Evolutionary conservation across 2,113 vertebrate genomes (phyloP).

Genomic region (Butorides virescens): DNA sequence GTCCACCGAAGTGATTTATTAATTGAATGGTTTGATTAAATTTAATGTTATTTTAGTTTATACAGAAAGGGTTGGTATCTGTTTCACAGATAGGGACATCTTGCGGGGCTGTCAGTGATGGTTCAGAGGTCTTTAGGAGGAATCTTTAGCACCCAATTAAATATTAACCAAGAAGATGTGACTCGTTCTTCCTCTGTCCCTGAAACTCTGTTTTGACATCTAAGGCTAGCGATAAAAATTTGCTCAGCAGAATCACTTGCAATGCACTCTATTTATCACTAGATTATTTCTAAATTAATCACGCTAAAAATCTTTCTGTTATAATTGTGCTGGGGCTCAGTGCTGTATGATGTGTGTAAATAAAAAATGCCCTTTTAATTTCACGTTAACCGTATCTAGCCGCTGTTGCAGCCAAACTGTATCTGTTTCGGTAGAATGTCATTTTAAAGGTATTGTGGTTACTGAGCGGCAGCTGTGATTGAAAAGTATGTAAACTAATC

Average conservation of each 20-base stretch:
- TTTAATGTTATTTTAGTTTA: constrained; percentile 75
- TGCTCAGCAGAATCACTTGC: constrained; percentile 38
- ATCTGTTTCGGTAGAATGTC: constrained; percentile 75
- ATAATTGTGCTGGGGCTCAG: constrained; percentile 55
- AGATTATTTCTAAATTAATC: constrained; percentile 67
- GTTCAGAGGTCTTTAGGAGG: constrained; percentile 65
- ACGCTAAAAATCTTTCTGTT: constrained; percentile 41
- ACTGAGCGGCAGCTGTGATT: constrained; percentile 80
- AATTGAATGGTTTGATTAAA: constrained; percentile 80
- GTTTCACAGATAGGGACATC: constrained; percentile 55
- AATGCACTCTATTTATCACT: constrained; percentile 56
- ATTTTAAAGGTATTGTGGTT: constrained; percentile 83
- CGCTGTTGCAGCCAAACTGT: constrained; percentile 35
- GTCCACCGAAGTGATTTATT: constrained; percentile 79
- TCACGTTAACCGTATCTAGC: constrained; percentile 31
- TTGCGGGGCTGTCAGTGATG: constrained; percentile 37
- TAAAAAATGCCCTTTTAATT: constrained; percentile 70
- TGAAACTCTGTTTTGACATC: constrained; percentile 68
- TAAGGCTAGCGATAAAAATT: constrained; percentile 55
- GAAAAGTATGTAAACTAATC: constrained; percentile 85
- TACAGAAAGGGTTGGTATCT: constrained; percentile 63
- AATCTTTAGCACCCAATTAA: constrained; percentile 72
- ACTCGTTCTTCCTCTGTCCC: constrained; percentile 52
- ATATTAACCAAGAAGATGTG: constrained; percentile 68
- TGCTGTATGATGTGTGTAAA: constrained; percentile 19